Evolutionary conservation across 2,888 invertebrate species (phyloP), one percentile per base, ranked within the genome.

Genomic region (Parochlus steinenii): DNA sequence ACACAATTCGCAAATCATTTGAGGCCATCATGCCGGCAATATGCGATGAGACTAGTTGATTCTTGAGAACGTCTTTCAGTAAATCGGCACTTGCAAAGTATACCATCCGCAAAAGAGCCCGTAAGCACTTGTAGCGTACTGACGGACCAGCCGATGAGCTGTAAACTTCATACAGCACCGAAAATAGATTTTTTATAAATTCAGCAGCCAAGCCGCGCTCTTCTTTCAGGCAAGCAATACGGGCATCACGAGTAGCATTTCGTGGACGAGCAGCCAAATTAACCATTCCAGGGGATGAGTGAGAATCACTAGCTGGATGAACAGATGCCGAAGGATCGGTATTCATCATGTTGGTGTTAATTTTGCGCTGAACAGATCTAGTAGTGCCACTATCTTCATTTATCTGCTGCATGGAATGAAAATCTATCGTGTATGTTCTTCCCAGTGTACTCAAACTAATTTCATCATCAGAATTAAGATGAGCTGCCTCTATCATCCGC

Each of bases 1-100:
- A 93, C 27, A 95, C 90, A 51, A 97, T 92, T 50, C 92, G 76
- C 42, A 97, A 67, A 64, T 97, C 97, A 54, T 80, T 85, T 4
- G 93, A 93, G 2, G 93, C 92, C 73, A 97, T 75, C 93, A 97
- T 97, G 39, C 92, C 92, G 19, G 95, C 95, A 52, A 97, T 87
- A 59, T 97, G 93, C 47, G 93, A 93, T 41, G 89, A 87, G 38
- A 92, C 87, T 44, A 85, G 72, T 59, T 71, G 71, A 52, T 65
- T 69, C 51, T 70, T 70, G 31, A 71, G 61, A 42, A 75, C 74
- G 45, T 74, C 79, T 48, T 80, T 72, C 32, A 97, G 67, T 44
- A 95, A 67, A 47, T 85, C 76, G 2, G 89, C 75, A 44, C 78
- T 79, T 7, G 90, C 87, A 56, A 92, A 95, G 63, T 85, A 93